phyloP scores from a whole-genome alignment of 2,797 vertebrate genomes.

The Eulemur albifrons region DNA sequence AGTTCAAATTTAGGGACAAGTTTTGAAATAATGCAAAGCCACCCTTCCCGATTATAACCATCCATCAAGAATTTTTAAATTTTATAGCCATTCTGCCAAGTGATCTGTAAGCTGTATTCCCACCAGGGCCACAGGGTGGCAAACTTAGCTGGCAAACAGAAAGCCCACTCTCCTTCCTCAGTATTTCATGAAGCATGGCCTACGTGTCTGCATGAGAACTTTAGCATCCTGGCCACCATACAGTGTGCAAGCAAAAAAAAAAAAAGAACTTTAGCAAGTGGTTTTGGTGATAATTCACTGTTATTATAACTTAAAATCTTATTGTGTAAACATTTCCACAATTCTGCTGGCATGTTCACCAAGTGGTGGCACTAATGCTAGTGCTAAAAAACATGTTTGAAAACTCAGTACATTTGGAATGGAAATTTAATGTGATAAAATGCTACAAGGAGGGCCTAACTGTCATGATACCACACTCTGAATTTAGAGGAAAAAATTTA shows the following conservation, averaged over 20 bases:
- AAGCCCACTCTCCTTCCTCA: neutral
- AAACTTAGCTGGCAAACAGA: neutral
- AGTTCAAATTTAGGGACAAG: neutral
- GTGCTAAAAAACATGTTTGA: neutral
- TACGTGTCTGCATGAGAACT: neutral
- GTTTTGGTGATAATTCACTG: neutral
- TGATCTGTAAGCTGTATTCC: neutral
- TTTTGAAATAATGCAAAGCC: slow-evolving; percentile 37
- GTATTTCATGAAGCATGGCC: neutral
- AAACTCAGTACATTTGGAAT: neutral
- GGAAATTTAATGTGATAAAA: slow-evolving; percentile 15
- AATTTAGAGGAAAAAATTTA: neutral
- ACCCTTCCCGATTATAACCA: neutral
- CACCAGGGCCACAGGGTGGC: neutral
- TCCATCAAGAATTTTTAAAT: slow-evolving; percentile 3
- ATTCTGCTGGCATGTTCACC: neutral
- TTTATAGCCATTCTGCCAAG: neutral
- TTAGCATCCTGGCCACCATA: too few relatives aligned
- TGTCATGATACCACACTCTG: neutral
- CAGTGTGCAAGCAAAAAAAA: too few relatives aligned
- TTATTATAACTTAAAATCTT: neutral
- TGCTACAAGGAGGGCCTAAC: neutral
- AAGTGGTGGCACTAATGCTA: neutral
- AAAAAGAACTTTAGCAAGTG: neutral
- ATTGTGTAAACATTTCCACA: neutral